phyloP scores from a whole-genome alignment of 2,888 invertebrate species.

The Cantharis flavilabris region DNA sequence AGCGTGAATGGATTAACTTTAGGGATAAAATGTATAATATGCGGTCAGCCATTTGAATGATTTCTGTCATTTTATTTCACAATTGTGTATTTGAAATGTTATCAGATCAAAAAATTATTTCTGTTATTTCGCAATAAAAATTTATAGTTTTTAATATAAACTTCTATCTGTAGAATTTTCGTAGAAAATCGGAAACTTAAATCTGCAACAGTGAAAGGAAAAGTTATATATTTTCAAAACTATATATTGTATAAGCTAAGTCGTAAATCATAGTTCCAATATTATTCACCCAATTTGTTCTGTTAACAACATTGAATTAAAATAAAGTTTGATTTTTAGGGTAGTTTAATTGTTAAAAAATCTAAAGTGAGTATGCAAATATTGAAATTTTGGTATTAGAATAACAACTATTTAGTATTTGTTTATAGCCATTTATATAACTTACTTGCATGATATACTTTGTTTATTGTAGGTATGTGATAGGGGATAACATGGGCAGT shows the following conservation, averaged over 20 bases:
- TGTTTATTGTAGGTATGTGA: neutral
- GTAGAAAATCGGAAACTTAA: neutral
- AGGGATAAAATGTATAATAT: constrained; percentile 34
- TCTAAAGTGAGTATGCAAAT: neutral
- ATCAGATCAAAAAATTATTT: neutral
- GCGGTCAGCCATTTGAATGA: constrained; percentile 19
- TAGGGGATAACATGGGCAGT: constrained; percentile 6
- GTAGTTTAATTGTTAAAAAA: neutral
- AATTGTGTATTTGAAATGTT: neutral
- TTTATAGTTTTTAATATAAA: no score
- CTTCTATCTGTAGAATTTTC: neutral
- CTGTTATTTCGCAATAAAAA: neutral
- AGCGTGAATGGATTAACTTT: constrained; percentile 34
- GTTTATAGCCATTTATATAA: neutral
- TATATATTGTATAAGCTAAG: neutral
- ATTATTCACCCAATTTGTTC: neutral
- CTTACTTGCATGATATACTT: neutral
- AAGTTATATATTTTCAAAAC: no score
- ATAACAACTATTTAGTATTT: neutral
- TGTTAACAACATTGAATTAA: neutral
- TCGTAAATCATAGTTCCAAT: neutral
- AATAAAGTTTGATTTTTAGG: neutral
- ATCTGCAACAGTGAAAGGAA: no score
- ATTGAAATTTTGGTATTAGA: neutral
- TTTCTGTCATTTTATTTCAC: constrained; percentile 17